Conservation (phyloP, 2,113 vertebrate species). For the Phyllostomus discolor region DNA sequence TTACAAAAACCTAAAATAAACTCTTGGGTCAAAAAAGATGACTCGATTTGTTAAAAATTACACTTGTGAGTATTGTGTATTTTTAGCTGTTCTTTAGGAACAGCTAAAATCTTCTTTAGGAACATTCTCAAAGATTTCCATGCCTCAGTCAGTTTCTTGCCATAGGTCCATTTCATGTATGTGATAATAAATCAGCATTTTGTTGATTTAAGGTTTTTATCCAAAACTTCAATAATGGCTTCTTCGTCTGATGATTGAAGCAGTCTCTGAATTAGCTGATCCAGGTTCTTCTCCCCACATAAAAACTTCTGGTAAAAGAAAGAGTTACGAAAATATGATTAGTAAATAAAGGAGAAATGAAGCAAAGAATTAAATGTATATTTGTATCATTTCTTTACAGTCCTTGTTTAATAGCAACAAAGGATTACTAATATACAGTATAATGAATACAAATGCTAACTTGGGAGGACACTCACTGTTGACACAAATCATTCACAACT, state of each 20-base stretch:
- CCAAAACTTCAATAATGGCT: constrained; percentile 83
- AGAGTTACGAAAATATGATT: not conserved
- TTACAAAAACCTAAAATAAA: constrained; percentile 37
- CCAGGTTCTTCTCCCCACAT: constrained; percentile 85
- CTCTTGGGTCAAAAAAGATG: not conserved
- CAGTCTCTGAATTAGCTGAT: constrained; percentile 85
- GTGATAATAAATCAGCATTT: constrained; percentile 43
- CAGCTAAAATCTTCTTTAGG: not conserved
- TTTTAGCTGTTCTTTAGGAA: constrained; percentile 12
- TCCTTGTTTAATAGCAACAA: not conserved
- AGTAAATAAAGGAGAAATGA: constrained; percentile 7
- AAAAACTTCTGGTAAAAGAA: constrained; percentile 86
- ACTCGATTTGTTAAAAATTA: constrained; percentile 3
- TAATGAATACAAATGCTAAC: not conserved
- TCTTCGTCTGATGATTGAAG: constrained; percentile 84
- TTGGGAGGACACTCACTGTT: not conserved
- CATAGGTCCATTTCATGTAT: constrained; percentile 39
- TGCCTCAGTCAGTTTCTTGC: constrained; percentile 5
- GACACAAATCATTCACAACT: not conserved
- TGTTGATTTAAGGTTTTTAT: constrained; percentile 73
- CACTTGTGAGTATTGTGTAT: not conserved
- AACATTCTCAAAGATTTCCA: not conserved
- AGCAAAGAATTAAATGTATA: not conserved
- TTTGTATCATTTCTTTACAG: not conserved
- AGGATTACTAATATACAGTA: not conserved